A percentile compares a stretch with the other conserved stretches of the same genome.
phyloP scores from a whole-genome alignment of 2,888 invertebrate species.

The Sericinus montela region DNA sequence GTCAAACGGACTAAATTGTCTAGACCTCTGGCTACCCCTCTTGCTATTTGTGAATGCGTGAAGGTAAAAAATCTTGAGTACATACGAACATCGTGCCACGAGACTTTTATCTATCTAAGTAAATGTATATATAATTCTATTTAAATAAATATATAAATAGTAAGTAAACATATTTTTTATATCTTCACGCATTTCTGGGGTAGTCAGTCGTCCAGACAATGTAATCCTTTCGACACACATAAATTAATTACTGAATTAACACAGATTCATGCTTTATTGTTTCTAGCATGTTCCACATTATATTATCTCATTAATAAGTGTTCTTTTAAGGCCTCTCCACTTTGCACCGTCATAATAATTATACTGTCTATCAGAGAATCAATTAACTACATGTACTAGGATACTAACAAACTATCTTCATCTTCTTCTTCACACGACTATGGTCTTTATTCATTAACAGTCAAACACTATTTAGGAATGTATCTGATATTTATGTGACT shows the following conservation, averaged over 20 bases:
- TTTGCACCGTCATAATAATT: slow-evolving; percentile 12
- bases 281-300: slow-evolving; percentile 3
- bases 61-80: too few relatives aligned
- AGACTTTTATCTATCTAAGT: too few relatives aligned
- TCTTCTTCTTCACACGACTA: background rate
- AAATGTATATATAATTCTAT: too few relatives aligned
- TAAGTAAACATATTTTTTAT: too few relatives aligned
- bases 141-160: too few relatives aligned
- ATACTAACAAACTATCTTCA: background rate
- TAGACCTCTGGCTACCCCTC: too few relatives aligned
- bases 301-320: slow-evolving; percentile 11
- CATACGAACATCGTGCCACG: too few relatives aligned
- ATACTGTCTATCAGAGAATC: slow-evolving; percentile 11
- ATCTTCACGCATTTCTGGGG: too few relatives aligned
- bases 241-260: background rate
- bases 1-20: too few relatives aligned
- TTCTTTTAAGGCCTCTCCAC: slow-evolving; percentile 10
- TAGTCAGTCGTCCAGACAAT: too few relatives aligned
- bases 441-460: background rate
- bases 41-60: too few relatives aligned
- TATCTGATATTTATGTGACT: background rate
- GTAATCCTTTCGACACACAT: too few relatives aligned
- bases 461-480: background rate
- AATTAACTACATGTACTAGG: slow-evolving; percentile 10
- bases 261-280: background rate